Evolutionary conservation across 2,113 vertebrate genomes (phyloP), one percentile per base, ranked within the genome.

Genomic region (Trematocara variabile): DNA sequence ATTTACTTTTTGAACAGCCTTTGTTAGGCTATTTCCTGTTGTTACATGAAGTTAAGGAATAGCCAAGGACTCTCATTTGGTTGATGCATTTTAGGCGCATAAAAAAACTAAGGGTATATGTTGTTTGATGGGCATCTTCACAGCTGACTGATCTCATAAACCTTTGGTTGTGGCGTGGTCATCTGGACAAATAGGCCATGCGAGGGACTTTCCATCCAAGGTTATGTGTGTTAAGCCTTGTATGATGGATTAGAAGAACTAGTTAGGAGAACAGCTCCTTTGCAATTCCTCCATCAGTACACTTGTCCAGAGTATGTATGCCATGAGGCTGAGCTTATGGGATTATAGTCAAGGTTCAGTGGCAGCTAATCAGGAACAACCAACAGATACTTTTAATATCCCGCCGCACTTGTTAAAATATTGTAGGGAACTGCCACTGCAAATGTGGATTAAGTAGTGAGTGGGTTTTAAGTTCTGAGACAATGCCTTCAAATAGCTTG

Each of bases 261-360:
- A 84, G 91, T 91, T 89, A 83, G 84, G 70, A 70, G 83, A 84
- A 87, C 78, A 84, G 83, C 65, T 90, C 70, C 80, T 88, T 80
- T 63, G 84, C 84, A 87, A 33, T 88, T 84, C 81, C 20, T 73
- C 56, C 81, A 88, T 93, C 92, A 84, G 82, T 20, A 16, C 84
- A 78, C 63, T 83, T 65, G 88, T 87, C 89, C 87, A 22, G 50
- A 90, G 84, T 56, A 48, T 86, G 55, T 81, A 34, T 48, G 83
- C 91, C 78, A 77, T 54, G 78, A 85, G 85, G 92, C 88, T 52
- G 55, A 85, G 86, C 82, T 93, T 92, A 92, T 88, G 85, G 93
- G 94, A 95, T 95, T 94, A 95, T 56, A 80, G 90, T 87, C 90
- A 88, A 82, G 90, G 91, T 94, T 94, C 92, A 92, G 92, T 94